Evolutionary conservation across 2,888 invertebrate species (phyloP).

Genomic region (Leucophenga maculata): DNA sequence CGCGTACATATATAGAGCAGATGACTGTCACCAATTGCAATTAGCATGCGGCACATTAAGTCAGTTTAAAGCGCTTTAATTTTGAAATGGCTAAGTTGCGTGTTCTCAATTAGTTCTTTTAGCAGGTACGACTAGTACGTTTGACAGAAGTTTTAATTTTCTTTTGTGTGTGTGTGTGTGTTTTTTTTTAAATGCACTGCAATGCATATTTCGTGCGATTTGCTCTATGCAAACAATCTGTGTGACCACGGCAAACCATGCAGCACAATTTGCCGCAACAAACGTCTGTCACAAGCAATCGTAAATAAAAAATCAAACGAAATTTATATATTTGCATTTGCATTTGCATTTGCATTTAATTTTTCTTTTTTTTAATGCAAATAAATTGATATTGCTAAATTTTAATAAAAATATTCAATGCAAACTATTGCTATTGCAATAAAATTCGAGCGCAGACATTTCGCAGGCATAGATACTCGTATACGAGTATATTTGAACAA

Average conservation of each 20-base stretch:
- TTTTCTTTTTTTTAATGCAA: not conserved
- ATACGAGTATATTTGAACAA: too few species aligned
- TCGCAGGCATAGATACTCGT: not conserved
- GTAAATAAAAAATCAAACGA: too few species aligned
- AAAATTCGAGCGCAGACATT: slow-evolving; percentile 11
- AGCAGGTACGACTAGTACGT: too few species aligned
- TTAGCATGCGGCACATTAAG: too few species aligned
- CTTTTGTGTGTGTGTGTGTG: not conserved
- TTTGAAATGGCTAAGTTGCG: too few species aligned
- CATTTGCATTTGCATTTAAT: not conserved
- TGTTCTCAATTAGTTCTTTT: too few species aligned
- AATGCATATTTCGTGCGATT: too few species aligned
- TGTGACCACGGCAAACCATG: not conserved
- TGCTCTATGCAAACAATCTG: too few species aligned
- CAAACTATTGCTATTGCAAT: not conserved
- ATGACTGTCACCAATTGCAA: too few species aligned
- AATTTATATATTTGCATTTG: not conserved
- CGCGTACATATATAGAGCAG: too few species aligned
- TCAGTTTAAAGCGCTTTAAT: too few species aligned
- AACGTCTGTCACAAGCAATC: slow-evolving; percentile 1
- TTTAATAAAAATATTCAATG: slow-evolving; percentile 20
- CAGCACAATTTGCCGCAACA: slow-evolving; percentile 2
- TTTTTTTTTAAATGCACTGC: not conserved
- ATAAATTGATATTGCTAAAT: slow-evolving; percentile 15
- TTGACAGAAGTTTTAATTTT: too few species aligned